Conservation (phyloP, 1,140 invertebrate species). For the Adelges cooleyi region DNA sequence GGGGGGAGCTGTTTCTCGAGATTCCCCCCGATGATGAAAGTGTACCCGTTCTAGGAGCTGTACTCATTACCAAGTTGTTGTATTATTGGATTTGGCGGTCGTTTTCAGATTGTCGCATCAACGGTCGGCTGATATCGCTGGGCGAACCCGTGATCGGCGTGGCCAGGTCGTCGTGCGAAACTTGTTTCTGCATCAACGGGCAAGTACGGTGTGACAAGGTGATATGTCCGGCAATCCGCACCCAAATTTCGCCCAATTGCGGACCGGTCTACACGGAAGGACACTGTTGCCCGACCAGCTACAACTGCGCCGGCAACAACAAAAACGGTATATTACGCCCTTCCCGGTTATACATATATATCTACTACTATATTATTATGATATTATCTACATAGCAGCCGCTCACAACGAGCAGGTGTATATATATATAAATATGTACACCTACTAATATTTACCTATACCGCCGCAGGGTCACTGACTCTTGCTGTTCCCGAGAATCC, state of each 20-base stretch:
- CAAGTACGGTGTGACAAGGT: constrained; percentile 59
- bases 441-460: too few species aligned
- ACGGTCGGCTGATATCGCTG: constrained; percentile 50
- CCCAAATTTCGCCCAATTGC: constrained; percentile 47
- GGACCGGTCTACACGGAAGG: constrained; percentile 59
- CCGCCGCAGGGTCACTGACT: constrained; percentile 22
- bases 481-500: too few species aligned
- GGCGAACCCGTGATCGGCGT: constrained; percentile 60
- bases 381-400: too few species aligned
- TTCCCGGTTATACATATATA: too few species aligned
- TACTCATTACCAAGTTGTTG: too few species aligned
- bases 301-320: constrained; percentile 56
- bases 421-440: too few species aligned
- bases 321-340: neutral
- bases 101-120: constrained; percentile 54
- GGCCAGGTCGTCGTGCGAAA: constrained; percentile 51
- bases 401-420: too few species aligned
- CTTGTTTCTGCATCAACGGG: constrained; percentile 70
- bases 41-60: too few species aligned
- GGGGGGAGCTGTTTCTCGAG: too few species aligned
- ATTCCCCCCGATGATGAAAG: too few species aligned
- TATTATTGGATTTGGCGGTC: neutral
- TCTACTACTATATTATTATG: too few species aligned
- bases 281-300: constrained; percentile 72
- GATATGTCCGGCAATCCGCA: constrained; percentile 53